phyloP scores from a whole-genome alignment of 2,888 invertebrate genomes.

The Cremastinae sp. region DNA sequence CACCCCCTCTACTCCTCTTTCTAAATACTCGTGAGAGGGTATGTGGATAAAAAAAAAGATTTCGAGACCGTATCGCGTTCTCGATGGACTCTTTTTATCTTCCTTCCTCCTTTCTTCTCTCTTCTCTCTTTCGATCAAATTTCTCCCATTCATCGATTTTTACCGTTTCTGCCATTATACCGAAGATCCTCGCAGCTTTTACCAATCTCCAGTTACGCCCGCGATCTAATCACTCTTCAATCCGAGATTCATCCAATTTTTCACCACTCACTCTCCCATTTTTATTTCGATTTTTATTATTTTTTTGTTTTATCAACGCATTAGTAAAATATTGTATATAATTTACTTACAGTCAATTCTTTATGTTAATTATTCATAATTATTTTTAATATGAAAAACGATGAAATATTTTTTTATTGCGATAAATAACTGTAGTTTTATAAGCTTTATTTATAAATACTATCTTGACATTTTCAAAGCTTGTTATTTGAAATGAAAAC shows the following conservation, averaged over 20 bases:
- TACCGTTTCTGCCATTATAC: constrained; percentile 58
- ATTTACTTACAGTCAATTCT: too few relatives aligned
- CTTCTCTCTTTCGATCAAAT: constrained; percentile 77
- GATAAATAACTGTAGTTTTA: too few relatives aligned
- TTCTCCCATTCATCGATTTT: constrained; percentile 72
- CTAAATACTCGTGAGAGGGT: constrained; percentile 52
- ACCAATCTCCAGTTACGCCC: constrained; percentile 35
- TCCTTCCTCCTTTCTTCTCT: too few relatives aligned
- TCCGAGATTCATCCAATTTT: background rate
- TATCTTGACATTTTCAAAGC: too few relatives aligned
- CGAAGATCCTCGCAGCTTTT: constrained; percentile 19
- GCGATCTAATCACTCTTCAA: constrained; percentile 39
- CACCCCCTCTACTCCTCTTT: constrained; percentile 33
- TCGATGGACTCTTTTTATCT: constrained; percentile 62
- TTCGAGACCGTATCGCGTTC: constrained; percentile 64
- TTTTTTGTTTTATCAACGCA: too few relatives aligned
- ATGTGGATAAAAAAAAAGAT: constrained; percentile 29
- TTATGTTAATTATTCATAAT: too few relatives aligned
- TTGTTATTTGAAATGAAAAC: too few relatives aligned
- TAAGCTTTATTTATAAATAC: too few relatives aligned
- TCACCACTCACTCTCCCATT: background rate
- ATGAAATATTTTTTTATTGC: too few relatives aligned
- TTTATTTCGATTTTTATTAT: too few relatives aligned
- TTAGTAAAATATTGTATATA: too few relatives aligned
- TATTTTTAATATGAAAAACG: too few relatives aligned